Percentiles rank a stretch among this genome's conserved stretches.
Conservation (phyloP, 2,888 invertebrate species). For the Drosophila mettleri region DNA sequence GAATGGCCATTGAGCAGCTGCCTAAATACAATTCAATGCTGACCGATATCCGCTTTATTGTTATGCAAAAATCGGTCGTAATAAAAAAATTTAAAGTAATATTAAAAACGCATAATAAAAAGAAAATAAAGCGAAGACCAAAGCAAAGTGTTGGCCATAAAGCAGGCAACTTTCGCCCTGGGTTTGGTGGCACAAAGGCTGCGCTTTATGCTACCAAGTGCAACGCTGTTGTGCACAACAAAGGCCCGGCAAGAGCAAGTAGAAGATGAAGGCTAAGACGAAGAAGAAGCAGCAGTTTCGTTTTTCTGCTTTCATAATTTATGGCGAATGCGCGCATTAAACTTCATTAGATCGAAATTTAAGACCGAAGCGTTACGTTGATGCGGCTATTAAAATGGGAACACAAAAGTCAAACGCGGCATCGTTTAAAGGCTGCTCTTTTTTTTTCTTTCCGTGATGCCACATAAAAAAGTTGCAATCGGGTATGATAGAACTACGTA, state of each 20-base stretch:
- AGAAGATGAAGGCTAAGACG: conserved; percentile 25
- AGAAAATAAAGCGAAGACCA: conserved; percentile 35
- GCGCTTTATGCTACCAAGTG: conserved; percentile 40
- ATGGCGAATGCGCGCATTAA: conserved; percentile 80
- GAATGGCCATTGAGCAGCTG: conserved; percentile 28
- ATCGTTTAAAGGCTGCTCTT: conserved; percentile 22
- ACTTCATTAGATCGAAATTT: conserved; percentile 79
- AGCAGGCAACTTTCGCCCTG: conserved; percentile 48
- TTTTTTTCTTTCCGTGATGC: neutral
- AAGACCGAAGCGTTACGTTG: conserved; percentile 71
- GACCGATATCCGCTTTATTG: conserved; percentile 78
- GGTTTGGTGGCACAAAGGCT: conserved; percentile 41
- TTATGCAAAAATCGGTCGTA: conserved; percentile 73
- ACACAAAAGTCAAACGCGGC: conserved; percentile 60
- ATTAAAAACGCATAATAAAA: conserved; percentile 75
- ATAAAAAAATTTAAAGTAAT: conserved; percentile 60
- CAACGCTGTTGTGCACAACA: conserved; percentile 61
- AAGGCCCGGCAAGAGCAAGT: conserved; percentile 27
- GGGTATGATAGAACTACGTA: conserved; percentile 9
- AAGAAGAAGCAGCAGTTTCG: conserved; percentile 35
- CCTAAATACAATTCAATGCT: conserved; percentile 38
- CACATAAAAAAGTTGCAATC: neutral
- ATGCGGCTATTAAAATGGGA: conserved; percentile 68
- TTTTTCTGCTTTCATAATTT: conserved; percentile 62
- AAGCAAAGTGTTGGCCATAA: conserved; percentile 46